Evolutionary conservation across 1,140 invertebrate species (phyloP).

Genomic region (Anagrus nilaparvatae): DNA sequence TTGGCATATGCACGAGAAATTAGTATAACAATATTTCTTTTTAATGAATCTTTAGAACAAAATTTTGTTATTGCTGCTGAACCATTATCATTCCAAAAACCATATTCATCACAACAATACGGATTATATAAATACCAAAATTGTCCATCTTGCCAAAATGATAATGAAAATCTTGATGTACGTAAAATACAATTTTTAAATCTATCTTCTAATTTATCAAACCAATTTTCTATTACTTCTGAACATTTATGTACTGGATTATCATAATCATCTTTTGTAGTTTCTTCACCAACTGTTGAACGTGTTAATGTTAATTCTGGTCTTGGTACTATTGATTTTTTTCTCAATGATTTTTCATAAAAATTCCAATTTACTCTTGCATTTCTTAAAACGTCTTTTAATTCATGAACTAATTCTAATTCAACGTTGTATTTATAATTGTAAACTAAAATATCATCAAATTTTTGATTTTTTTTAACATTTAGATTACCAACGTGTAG

Average conservation of each 20-base stretch:
- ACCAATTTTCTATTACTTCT: conserved; percentile 23
- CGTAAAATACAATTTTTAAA: conserved; percentile 27
- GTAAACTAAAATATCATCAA: conserved; percentile 33
- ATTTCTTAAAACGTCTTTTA: conserved; percentile 15
- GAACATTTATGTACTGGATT: conserved; percentile 15
- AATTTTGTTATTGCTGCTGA: conserved; percentile 30
- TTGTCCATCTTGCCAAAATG: conserved; percentile 31
- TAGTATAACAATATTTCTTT: conserved; percentile 27
- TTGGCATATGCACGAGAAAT: conserved; percentile 23
- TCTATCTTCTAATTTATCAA: conserved; percentile 19
- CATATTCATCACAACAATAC: conserved; percentile 28
- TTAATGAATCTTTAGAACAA: conserved; percentile 23
- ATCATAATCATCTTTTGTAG: conserved; percentile 9
- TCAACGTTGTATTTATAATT: conserved; percentile 34
- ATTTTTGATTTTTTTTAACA: conserved; percentile 19
- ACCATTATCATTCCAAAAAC: conserved; percentile 27
- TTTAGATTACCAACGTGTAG: conserved; percentile 29
- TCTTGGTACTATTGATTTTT: conserved; percentile 13
- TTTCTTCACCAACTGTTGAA: conserved; percentile 19
- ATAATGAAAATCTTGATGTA: conserved; percentile 23
- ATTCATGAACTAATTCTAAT: conserved; percentile 23
- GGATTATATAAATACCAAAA: conserved; percentile 37
- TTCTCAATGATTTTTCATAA: conserved; percentile 14
- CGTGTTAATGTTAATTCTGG: conserved; percentile 23
- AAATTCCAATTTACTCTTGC: conserved; percentile 9